Base-by-base conservation (phyloP, 2,888 invertebrate species). In the Philopedon plagiatum region DNA sequence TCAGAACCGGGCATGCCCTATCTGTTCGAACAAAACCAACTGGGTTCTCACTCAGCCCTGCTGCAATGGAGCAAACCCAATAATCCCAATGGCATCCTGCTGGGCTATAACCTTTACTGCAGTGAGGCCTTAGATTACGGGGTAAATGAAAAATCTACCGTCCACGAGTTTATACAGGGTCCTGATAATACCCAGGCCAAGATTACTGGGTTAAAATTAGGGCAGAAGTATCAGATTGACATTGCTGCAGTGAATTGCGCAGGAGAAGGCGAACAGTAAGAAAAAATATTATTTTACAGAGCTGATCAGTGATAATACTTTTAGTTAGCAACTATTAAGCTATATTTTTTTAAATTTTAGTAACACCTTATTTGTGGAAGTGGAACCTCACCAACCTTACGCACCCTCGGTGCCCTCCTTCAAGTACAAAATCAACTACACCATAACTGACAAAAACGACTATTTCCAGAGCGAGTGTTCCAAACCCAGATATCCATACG, bases 221-320 rank as follows among this genome's bases (percentile, higher is more conserved):
- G 80, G 7, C 75, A 73, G 15, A 80, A 78, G 60, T 82, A 82
- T 67, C 78, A 76, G 60, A 78, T 83, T 5, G 78, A 79, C 23
- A 77, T 83, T 34, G 79, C 79, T 1, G 81, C 82, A n/a, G 75
- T 81, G 2, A 83, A 83, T 71, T 83, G 83, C 63, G 82, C 81
- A 1, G 83, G 83, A 41, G 83, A 83, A 70, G 80, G 83, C 44
- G 80, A 81, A 60, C 78, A 76, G 82, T 81, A 77, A 77, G 78
- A n/a, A n/a, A n/a, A n/a, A n/a, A n/a, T n/a, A n/a, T n/a, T n/a
- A n/a, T n/a, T n/a, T n/a, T n/a, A n/a, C n/a, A n/a, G n/a, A n/a
- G n/a, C n/a, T n/a, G n/a, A n/a, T n/a, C n/a, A n/a, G n/a, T n/a
- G n/a, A n/a, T n/a, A n/a, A n/a, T n/a, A n/a, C n/a, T n/a, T n/a